Base-by-base conservation (phyloP, 2,113 vertebrate genomes). In the Pelecanoides urinatrix region DNA sequence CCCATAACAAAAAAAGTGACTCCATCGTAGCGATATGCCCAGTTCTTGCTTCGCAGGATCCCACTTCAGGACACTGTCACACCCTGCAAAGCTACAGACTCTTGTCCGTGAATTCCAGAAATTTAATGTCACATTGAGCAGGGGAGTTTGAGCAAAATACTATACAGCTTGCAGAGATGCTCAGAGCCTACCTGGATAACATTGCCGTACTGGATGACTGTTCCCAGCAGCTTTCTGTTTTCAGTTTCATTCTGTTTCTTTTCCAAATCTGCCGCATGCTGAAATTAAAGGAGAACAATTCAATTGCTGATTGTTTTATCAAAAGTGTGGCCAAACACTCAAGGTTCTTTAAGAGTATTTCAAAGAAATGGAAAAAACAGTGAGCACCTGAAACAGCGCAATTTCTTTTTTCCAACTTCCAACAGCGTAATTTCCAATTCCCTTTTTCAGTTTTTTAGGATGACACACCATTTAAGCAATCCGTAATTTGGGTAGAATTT, bases 221-320 rank as follows among this genome's bases (percentile, higher is more conserved):
- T 99, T 84, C 99, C 99, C 96, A 99, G 98, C 89, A 99, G 96
- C 95, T 99, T 99, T 81, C 99, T 98, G 98, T 99, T 99, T 77
- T 99, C 99, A 3, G 99, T 99, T 94, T 99, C 99, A 1, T 99
- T 99, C 95, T 99, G 99, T 86, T 99, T 99, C 98, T 99, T 99
- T 85, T 99, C 99, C 97, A 99, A 92, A 97, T 99, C 99, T 12
- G 99, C 99, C 0, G 99, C 99, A 45, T 99, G 99, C 99, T 99
- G 92, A 25, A 90, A 94, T 49, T 13, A 56, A 61, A 95, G 97
- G 21, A 96, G 53, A 92, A n/a, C 47, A 56, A 55, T 44, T 91
- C 36, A 42, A 2, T 1, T n/a, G 32, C 26, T 53, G 53, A 26
- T 55, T 75, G 18, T 12, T 68, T 45, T 10, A 63, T 21, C 42